Percentiles rank a stretch among this genome's conserved stretches.
These are phyloP conservation scores for Phenacoccus solenopsis DNA, from an alignment of 1,140 invertebrate genomes.

Conservation along the genomic window DNA sequence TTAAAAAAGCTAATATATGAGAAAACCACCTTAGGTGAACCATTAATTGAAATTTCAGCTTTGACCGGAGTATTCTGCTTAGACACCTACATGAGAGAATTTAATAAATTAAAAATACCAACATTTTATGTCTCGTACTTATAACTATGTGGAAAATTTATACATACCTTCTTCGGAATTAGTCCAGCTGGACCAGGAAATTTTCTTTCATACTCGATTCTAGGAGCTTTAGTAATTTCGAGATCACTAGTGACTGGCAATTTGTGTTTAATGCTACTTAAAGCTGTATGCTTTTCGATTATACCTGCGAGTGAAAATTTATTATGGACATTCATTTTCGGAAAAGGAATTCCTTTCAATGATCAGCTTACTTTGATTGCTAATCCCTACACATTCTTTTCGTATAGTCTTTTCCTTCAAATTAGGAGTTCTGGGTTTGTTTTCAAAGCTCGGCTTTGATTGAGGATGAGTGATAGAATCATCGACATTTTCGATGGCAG, in stretches of 20 bases:
- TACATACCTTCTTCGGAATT: slow-evolving; percentile 18
- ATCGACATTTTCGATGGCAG: background rate
- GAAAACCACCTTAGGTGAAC: background rate
- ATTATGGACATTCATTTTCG: background rate
- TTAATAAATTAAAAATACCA: background rate
- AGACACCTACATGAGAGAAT: background rate
- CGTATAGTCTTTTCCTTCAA: no score
- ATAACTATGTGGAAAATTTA: background rate
- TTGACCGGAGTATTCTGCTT: background rate
- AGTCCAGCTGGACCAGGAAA: slow-evolving; percentile 22
- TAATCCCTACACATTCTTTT: background rate
- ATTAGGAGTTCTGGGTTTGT: background rate
- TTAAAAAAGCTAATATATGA: background rate
- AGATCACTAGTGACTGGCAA: background rate
- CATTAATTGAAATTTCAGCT: background rate
- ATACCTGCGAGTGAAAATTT: background rate
- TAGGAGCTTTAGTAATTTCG: background rate
- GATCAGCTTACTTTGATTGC: background rate
- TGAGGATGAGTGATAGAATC: background rate
- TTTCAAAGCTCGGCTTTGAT: background rate
- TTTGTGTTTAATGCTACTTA: background rate
- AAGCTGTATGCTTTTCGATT: background rate
- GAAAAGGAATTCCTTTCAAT: background rate
- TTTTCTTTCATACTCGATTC: slow-evolving; percentile 15
- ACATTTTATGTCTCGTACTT: no score